Evolutionary conservation across 2,888 invertebrate genomes (phyloP).

Genomic region (Scrobipalpa costella): DNA sequence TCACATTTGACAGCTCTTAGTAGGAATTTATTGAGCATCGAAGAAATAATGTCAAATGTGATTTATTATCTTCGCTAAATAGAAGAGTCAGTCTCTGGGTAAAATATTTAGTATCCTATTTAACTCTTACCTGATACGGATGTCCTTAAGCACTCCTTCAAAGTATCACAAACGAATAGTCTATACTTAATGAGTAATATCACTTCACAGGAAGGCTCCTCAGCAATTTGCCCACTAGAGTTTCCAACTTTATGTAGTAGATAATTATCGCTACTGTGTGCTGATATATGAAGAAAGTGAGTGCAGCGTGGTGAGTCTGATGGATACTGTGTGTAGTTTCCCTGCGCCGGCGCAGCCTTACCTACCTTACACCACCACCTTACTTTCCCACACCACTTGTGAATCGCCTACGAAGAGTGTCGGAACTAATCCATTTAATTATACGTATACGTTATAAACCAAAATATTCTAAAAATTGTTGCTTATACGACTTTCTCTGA

Average conservation of each 20-base stretch:
- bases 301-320: slow-evolving; percentile 8
- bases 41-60: too few species aligned
- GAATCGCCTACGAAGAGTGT: not conserved
- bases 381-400: slow-evolving; percentile 20
- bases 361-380: not conserved
- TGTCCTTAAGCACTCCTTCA: not conserved
- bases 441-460: not conserved
- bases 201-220: not conserved
- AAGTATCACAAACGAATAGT: not conserved
- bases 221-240: not conserved
- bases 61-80: too few species aligned
- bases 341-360: not conserved
- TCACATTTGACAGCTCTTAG: too few species aligned
- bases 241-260: not conserved
- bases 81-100: not conserved
- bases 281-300: slow-evolving; percentile 9
- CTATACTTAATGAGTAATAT: not conserved
- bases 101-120: not conserved
- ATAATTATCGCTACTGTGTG: not conserved
- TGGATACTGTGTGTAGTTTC: slow-evolving; percentile 1
- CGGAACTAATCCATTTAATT: slow-evolving; percentile 23
- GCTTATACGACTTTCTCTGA: not conserved
- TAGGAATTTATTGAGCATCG: too few species aligned
- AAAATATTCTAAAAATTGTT: slow-evolving; percentile 1
- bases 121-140: not conserved